Base-by-base conservation (phyloP, 2,888 invertebrate genomes). In the Eurytoma adleriae region DNA sequence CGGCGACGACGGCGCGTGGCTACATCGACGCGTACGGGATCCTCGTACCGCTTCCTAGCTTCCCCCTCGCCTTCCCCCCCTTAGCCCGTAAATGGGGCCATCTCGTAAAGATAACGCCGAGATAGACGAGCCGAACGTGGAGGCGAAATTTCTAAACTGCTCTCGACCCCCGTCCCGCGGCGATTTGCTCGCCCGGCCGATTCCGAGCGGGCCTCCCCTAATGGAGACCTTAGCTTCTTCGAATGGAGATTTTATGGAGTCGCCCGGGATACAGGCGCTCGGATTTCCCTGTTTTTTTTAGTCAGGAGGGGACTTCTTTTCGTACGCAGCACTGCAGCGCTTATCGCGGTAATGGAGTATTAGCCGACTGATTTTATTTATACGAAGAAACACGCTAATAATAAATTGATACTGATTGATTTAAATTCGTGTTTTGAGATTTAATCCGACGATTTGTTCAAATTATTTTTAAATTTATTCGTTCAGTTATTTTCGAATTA, bases 41-140 rank as follows among this genome's bases (percentile, higher is more conserved):
- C 48, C 56, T 64, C n/a, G 61, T 2, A 13, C 54, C 16, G 1
- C 24, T 62, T 27, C 48, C 50, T 12, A 54, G 57, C 66, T 14
- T 14, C n/a, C 27, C 14, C 27, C 61, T 14, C 16, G 0, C 30
- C 30, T 2, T 14, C 16, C 12, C 30, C 30, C 12, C 30, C 5
- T 40, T 18, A 40, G 40, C 59, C 72, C 67, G 68, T 78, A 78
- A 78, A 73, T 78, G 74, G 40, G 64, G 50, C 68, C 64, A 80
- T 78, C 78, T 78, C 78, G 74, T 78, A 81, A 78, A 78, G 78
- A 81, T 81, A 81, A 78, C 73, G 73, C 74, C 16, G 62, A 77
- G 80, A 80, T 77, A 80, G 72, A 80, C 72, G 80, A 80, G 80
- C 77, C 52, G 69, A 72, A 77, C 76, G 80, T 80, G 77, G 20